Evolutionary conservation across 1,140 invertebrate genomes (phyloP).

Genomic region (Drosophila albomicans): DNA sequence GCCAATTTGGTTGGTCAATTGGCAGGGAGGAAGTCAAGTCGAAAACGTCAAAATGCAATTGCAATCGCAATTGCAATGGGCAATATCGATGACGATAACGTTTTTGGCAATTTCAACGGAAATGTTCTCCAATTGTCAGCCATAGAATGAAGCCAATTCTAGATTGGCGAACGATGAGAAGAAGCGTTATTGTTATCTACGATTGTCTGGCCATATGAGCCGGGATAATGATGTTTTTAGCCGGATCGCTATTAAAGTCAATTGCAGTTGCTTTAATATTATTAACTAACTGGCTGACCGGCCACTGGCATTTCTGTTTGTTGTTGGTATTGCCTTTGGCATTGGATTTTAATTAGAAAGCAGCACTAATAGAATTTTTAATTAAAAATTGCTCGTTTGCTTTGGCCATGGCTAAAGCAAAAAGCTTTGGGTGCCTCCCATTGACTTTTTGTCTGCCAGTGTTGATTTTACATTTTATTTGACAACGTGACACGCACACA

Average conservation of each 20-base stretch:
- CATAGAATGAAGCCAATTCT: neutral
- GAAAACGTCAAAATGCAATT: slow-evolving; percentile 40
- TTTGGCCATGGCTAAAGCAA: slow-evolving; percentile 36
- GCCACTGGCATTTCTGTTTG: slow-evolving; percentile 21
- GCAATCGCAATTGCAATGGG: slow-evolving; percentile 49
- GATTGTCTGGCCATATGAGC: slow-evolving; percentile 1
- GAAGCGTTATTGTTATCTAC: neutral
- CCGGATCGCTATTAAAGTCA: slow-evolving; percentile 53
- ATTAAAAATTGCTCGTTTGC: slow-evolving; percentile 69
- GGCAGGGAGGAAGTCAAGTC: slow-evolving; percentile 51
- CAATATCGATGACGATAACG: slow-evolving; percentile 57
- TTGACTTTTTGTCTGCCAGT: slow-evolving; percentile 47
- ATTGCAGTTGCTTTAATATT: slow-evolving; percentile 61
- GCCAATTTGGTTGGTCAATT: slow-evolving; percentile 73
- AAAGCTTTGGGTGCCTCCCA: neutral
- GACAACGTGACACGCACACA: slow-evolving; percentile 72
- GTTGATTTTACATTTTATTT: slow-evolving; percentile 63
- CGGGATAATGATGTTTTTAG: slow-evolving; percentile 26
- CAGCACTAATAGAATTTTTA: slow-evolving; percentile 81
- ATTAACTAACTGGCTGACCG: slow-evolving; percentile 50
- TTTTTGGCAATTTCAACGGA: slow-evolving; percentile 50
- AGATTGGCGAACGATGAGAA: neutral
- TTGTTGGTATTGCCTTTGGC: slow-evolving; percentile 41
- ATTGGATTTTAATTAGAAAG: slow-evolving; percentile 73
- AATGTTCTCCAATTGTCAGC: slow-evolving; percentile 54